These are phyloP conservation scores for Montifringilla adamsi DNA, from an alignment of 2,113 vertebrate genomes.

Conservation along the genomic window DNA sequence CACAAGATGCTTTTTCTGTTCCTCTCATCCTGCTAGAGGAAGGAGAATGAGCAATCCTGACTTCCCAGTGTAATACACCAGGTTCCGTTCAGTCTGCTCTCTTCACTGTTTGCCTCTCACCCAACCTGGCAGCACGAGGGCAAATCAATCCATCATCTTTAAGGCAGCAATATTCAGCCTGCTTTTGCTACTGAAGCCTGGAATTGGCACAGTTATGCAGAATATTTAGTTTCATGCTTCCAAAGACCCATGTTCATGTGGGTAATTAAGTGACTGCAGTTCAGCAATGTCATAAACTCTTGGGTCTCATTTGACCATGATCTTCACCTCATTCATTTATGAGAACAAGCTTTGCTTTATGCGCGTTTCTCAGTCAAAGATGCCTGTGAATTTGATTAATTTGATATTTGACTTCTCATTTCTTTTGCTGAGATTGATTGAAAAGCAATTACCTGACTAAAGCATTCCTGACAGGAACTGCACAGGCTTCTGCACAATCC, in stretches of 20 bases:
- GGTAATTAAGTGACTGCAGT: neutral
- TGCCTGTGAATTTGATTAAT: neutral
- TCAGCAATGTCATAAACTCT: neutral
- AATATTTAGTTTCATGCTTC: neutral
- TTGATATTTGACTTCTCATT: neutral
- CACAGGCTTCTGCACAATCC: neutral
- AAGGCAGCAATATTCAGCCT: neutral
- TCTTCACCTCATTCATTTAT: neutral
- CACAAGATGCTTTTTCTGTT: neutral
- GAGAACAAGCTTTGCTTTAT: neutral
- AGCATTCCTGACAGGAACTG: neutral
- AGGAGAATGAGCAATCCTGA: neutral
- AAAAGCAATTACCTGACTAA: slow-evolving; percentile 17
- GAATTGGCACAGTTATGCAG: neutral
- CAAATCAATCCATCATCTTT: accelerated
- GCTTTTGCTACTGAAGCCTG: neutral
- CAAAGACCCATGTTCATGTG: neutral
- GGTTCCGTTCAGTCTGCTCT: neutral
- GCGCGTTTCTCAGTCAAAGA: neutral
- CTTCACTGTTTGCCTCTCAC: neutral
- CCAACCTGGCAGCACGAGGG: accelerated
- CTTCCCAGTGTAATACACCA: neutral
- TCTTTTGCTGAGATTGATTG: slow-evolving; percentile 2
- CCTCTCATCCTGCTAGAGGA: neutral
- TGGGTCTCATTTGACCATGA: neutral